Evolutionary conservation across 2,113 vertebrate genomes (phyloP).

Genomic region (Gobius niger): DNA sequence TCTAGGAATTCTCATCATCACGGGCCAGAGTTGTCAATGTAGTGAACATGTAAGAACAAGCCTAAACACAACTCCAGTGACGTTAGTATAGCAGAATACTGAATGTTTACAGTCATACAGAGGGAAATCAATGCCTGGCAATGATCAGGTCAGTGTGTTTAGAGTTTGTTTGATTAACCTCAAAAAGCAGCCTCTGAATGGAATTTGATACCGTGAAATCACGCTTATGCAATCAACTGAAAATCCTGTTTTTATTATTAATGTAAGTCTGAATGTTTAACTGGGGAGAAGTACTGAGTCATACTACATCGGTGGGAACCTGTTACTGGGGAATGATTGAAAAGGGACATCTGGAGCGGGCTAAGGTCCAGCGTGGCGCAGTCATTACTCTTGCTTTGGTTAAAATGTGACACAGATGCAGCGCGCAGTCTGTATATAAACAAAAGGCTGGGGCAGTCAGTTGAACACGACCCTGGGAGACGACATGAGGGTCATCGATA

Average conservation of each 20-base stretch:
- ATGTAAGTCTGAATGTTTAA: background rate
- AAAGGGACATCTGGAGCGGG: constrained; percentile 29
- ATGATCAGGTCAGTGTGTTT: background rate
- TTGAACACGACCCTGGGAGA: constrained; percentile 14
- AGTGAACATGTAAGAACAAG: no score
- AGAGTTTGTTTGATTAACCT: constrained; percentile 1
- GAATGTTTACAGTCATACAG: no score
- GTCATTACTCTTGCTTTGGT: constrained; percentile 37
- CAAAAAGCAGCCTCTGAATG: background rate
- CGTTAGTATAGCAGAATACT: no score
- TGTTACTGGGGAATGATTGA: constrained; percentile 34
- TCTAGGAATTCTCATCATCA: no score
- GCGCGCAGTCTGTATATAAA: constrained; percentile 24
- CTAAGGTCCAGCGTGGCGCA: constrained; percentile 39
- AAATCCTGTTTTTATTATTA: background rate
- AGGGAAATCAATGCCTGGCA: background rate
- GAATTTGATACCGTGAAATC: constrained; percentile 23
- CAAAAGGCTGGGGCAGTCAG: background rate
- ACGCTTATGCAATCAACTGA: background rate
- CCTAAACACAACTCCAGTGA: no score
- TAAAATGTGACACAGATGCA: constrained; percentile 55
- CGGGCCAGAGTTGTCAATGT: no score
- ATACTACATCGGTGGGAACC: constrained; percentile 28
- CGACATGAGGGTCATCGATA: constrained; percentile 65
- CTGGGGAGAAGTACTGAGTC: constrained; percentile 21